Evolutionary conservation across 2,888 invertebrate genomes (phyloP).

Genomic region (Euzetes globulus): DNA sequence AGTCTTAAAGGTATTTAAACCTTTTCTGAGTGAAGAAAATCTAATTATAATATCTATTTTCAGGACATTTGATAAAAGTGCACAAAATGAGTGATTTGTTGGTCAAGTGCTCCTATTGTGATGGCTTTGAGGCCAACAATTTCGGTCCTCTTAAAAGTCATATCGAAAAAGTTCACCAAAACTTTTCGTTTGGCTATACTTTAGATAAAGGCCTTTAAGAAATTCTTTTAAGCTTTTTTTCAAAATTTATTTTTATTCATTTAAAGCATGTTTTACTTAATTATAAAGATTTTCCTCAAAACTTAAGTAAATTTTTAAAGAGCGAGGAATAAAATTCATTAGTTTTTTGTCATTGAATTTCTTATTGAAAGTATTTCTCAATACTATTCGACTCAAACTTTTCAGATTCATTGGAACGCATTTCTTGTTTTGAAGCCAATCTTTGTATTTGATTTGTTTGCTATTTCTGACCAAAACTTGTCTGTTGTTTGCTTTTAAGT

Average conservation of each 20-base stretch:
- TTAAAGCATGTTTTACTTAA: neutral
- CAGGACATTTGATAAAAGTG: constrained; percentile 1
- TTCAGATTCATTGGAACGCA: neutral
- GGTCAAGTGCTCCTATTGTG: neutral
- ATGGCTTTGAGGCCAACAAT: neutral
- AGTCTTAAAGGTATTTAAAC: neutral
- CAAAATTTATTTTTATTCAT: neutral
- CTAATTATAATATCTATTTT: neutral
- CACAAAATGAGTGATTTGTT: neutral
- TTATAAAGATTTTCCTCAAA: neutral
- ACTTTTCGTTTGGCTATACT: neutral
- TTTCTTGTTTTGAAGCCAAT: neutral
- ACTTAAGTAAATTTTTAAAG: neutral
- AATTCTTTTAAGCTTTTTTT: too few species aligned
- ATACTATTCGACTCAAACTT: neutral
- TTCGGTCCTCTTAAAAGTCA: neutral
- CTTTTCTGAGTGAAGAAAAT: neutral
- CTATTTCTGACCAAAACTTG: neutral
- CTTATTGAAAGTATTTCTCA: neutral
- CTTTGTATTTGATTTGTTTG: neutral
- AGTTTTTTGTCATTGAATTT: neutral
- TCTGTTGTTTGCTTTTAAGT: neutral
- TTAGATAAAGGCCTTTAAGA: too few species aligned
- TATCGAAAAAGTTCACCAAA: neutral
- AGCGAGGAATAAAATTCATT: neutral